These are phyloP conservation scores for Steromphala cineraria DNA, from an alignment of 2,888 invertebrate species.

Conservation along the genomic window DNA sequence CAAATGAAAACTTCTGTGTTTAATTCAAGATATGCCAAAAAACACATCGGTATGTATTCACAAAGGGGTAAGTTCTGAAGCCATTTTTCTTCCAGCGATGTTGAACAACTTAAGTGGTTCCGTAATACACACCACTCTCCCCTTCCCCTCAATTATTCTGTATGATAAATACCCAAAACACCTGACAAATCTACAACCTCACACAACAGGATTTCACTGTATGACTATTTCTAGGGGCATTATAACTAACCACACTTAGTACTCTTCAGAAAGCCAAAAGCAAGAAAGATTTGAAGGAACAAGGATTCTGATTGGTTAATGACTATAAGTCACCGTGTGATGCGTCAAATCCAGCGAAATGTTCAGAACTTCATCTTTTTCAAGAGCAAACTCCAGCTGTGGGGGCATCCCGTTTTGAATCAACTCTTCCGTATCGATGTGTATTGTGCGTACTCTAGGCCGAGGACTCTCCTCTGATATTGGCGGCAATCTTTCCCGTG, in stretches of 20 bases:
- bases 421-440: neutral
- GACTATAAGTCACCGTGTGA: slow-evolving; percentile 9
- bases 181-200: too few species aligned
- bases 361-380: neutral
- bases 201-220: neutral
- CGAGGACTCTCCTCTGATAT: too few species aligned
- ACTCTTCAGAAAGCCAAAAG: neutral
- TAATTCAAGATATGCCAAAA: too few species aligned
- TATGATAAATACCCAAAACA: too few species aligned
- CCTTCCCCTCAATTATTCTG: too few species aligned
- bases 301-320: neutral
- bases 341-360: neutral
- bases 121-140: too few species aligned
- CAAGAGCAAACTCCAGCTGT: neutral
- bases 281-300: neutral
- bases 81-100: too few species aligned
- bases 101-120: too few species aligned
- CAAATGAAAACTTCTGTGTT: too few species aligned
- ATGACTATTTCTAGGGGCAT: slow-evolving; percentile 12
- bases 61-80: too few species aligned
- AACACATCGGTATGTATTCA: too few species aligned
- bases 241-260: neutral
- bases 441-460: neutral
- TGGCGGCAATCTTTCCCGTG: too few species aligned
- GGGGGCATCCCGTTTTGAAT: neutral